Evolutionary conservation across 2,797 vertebrate species (phyloP).

Genomic region (Hoplostethus atlanticus): DNA sequence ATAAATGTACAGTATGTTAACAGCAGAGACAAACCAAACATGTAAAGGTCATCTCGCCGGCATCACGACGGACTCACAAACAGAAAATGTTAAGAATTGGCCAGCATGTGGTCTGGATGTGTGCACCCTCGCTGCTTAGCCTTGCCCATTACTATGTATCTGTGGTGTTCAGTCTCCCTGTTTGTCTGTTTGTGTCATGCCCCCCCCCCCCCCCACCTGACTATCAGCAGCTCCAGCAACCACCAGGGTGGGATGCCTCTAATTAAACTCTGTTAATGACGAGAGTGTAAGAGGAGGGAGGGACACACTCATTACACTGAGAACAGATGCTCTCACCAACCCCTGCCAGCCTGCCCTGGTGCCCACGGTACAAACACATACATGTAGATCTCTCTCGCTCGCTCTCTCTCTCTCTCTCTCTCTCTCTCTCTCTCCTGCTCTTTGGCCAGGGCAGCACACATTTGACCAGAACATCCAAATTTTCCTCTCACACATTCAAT

Average conservation of each 20-base stretch:
- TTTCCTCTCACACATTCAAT: constrained; percentile 16
- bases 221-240: constrained; percentile 58
- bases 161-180: constrained; percentile 15
- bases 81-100: constrained; percentile 16
- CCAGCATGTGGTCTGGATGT: constrained; percentile 30
- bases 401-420: constrained; percentile 18
- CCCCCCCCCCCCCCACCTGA: background rate
- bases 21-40: no score
- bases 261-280: constrained; percentile 85
- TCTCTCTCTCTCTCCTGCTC: constrained; percentile 7
- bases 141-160: constrained; percentile 31
- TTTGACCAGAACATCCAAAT: constrained; percentile 28
- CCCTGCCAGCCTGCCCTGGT: constrained; percentile 69
- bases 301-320: constrained; percentile 69
- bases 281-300: constrained; percentile 60
- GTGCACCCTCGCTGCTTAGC: constrained; percentile 2
- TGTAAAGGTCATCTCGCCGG: no score
- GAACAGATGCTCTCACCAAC: constrained; percentile 80
- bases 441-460: constrained; percentile 52
- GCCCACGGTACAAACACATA: constrained; percentile 62
- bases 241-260: constrained; percentile 71
- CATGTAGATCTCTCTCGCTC: constrained; percentile 50
- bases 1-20: no score
- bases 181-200: constrained; percentile 8
- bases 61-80: constrained; percentile 20